These are phyloP conservation scores for Anoplophora glabripennis DNA, from an alignment of 1,140 invertebrate genomes.

Conservation along the genomic window DNA sequence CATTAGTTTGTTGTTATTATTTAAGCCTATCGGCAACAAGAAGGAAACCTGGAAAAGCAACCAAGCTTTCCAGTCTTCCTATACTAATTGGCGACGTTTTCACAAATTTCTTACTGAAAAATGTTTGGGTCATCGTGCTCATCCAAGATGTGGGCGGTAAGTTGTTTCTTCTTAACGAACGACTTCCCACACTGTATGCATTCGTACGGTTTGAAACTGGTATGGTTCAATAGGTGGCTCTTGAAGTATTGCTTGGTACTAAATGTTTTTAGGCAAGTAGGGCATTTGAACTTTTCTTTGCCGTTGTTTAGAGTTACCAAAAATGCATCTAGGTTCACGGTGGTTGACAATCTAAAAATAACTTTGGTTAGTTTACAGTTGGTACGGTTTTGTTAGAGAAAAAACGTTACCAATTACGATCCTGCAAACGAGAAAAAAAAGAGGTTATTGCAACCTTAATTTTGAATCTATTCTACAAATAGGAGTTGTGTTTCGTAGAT, in stretches of 20 bases:
- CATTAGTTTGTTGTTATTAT: no score
- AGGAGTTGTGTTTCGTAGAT: no score
- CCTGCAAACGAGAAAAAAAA: neutral
- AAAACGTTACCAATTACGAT: neutral
- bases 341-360: no score
- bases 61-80: no score
- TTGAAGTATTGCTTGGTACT: slow-evolving; percentile 21
- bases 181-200: slow-evolving; percentile 34
- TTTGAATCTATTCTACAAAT: neutral
- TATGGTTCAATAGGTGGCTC: slow-evolving; percentile 63
- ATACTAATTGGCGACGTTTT: no score
- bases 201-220: slow-evolving; percentile 55
- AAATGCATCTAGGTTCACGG: no score
- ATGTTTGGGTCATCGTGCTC: slow-evolving; percentile 70
- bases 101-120: no score
- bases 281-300: slow-evolving; percentile 13
- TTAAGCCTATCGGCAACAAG: no score
- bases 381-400: neutral
- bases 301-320: no score
- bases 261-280: slow-evolving; percentile 30
- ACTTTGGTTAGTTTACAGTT: neutral
- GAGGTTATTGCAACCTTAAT: neutral
- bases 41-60: no score
- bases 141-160: slow-evolving; percentile 51
- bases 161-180: slow-evolving; percentile 18